These are phyloP conservation scores for Zosterops pallidus DNA, from an alignment of 2,113 vertebrate species.

Conservation along the genomic window DNA sequence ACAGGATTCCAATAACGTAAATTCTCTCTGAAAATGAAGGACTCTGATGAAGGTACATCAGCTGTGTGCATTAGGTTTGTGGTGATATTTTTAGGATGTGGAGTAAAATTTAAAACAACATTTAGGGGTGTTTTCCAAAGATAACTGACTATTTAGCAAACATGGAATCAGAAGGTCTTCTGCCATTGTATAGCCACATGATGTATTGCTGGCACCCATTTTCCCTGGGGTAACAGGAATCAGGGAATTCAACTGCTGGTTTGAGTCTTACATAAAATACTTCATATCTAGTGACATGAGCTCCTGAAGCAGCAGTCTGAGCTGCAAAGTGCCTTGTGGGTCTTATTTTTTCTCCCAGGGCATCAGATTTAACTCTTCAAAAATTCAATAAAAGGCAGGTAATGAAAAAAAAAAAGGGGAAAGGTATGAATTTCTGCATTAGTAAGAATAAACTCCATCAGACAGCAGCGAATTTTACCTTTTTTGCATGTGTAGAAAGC, in stretches of 20 bases:
- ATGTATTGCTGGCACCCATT: neutral
- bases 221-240: neutral
- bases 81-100: neutral
- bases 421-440: neutral
- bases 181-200: neutral
- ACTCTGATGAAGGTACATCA: neutral
- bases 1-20: neutral
- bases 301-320: constrained; percentile 4
- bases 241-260: neutral
- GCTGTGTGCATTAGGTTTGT: neutral
- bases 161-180: neutral
- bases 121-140: neutral
- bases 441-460: neutral
- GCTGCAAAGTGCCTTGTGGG: neutral
- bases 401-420: neutral
- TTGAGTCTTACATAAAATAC: neutral
- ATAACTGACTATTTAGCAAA: constrained; percentile 1
- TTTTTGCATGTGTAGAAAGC: neutral
- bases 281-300: neutral
- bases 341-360: neutral
- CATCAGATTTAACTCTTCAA: constrained; percentile 14
- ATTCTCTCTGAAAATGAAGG: neutral
- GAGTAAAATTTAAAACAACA: neutral
- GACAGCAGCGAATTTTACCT: neutral
- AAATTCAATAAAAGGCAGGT: neutral